Evolutionary conservation across 2,888 invertebrate genomes (phyloP).

Genomic region (Phalera bucephala): DNA sequence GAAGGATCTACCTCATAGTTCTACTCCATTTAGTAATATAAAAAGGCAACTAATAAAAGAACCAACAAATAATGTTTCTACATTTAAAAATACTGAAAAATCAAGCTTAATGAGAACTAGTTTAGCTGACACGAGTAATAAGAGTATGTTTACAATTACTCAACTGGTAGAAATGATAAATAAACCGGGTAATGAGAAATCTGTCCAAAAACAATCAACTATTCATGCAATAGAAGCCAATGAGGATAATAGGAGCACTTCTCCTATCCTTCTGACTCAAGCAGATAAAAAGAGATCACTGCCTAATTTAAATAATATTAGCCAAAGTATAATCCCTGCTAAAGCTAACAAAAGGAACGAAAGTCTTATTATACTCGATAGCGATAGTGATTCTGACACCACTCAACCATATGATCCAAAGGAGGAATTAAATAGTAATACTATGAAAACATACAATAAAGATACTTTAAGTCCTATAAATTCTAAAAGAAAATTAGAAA

Average conservation of each 20-base stretch:
- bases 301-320: slow-evolving; percentile 13
- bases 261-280: slow-evolving; percentile 67
- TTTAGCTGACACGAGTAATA: slow-evolving; percentile 42
- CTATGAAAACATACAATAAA: slow-evolving; percentile 11
- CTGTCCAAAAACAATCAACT: slow-evolving; percentile 13
- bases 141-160: slow-evolving; percentile 72
- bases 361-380: slow-evolving; percentile 63
- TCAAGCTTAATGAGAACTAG: slow-evolving; percentile 21
- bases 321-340: slow-evolving; percentile 15
- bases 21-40: slow-evolving; percentile 37
- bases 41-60: slow-evolving; percentile 44
- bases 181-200: slow-evolving; percentile 40
- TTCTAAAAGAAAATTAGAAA: slow-evolving; percentile 52
- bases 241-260: slow-evolving; percentile 48
- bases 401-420: slow-evolving; percentile 46
- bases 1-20: slow-evolving; percentile 36
- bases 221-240: slow-evolving; percentile 4
- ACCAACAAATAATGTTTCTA: slow-evolving; percentile 21
- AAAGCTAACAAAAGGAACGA: slow-evolving; percentile 23
- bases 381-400: slow-evolving; percentile 62
- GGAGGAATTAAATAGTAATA: slow-evolving; percentile 20
- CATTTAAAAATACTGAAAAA: slow-evolving; percentile 18
- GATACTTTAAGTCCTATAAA: slow-evolving; percentile 17
- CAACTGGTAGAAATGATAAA: slow-evolving; percentile 75
- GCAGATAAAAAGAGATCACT: slow-evolving; percentile 45